Evolutionary conservation across 1,140 invertebrate species (phyloP).

Genomic region (Arctopsyche grandis): DNA sequence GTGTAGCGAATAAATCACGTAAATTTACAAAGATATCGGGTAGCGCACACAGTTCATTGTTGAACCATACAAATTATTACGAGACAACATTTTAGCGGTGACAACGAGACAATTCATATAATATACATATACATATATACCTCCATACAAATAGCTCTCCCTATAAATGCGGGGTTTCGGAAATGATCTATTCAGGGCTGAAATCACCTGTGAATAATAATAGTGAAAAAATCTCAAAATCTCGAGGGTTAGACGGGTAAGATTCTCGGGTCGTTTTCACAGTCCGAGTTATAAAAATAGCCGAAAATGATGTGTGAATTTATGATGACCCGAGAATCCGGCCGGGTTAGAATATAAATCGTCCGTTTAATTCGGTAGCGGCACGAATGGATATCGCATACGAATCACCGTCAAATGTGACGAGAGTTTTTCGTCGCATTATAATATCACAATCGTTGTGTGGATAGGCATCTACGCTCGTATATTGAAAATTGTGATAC

Average conservation of each 20-base stretch:
- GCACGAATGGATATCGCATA: slow-evolving; percentile 43
- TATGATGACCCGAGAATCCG: slow-evolving; percentile 45
- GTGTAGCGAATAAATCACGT: slow-evolving; percentile 29
- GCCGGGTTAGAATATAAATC: slow-evolving; percentile 51
- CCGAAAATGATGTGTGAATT: slow-evolving; percentile 54
- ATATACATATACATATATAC: no score
- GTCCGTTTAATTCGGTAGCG: slow-evolving; percentile 51
- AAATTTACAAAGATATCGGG: slow-evolving; percentile 33
- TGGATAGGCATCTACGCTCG: no score
- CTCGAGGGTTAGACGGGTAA: neutral
- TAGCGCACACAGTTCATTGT: slow-evolving; percentile 37
- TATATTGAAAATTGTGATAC: neutral
- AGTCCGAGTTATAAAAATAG: slow-evolving; percentile 38
- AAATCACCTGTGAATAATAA: neutral
- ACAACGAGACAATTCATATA: no score
- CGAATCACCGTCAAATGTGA: slow-evolving; percentile 18
- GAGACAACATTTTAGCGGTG: neutral
- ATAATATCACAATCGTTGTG: neutral
- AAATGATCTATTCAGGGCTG: slow-evolving; percentile 14
- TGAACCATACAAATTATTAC: slow-evolving; percentile 28
- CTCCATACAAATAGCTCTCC: no score
- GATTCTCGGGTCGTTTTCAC: slow-evolving; percentile 4
- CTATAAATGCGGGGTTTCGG: neutral
- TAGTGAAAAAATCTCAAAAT: slow-evolving; percentile 3
- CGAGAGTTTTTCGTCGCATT: neutral